These are phyloP conservation scores for Coleophora flavipennella DNA, from an alignment of 2,888 invertebrate genomes.

Conservation along the genomic window DNA sequence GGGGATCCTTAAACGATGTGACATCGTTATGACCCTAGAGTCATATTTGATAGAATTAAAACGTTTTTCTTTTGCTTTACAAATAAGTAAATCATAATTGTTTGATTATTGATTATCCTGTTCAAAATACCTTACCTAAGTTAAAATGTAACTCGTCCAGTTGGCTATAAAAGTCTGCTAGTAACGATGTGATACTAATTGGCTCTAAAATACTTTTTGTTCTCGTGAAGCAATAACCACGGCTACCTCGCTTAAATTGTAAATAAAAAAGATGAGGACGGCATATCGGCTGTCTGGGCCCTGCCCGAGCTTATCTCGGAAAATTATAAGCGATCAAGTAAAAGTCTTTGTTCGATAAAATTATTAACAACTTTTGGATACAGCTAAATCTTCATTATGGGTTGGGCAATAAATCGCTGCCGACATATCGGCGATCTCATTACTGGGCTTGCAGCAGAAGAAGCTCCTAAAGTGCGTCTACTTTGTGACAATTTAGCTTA, in stretches of 20 bases:
- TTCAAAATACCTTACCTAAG: too few species aligned
- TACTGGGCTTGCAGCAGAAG: constrained; percentile 28
- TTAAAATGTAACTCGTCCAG: too few species aligned
- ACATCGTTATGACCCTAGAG: too few species aligned
- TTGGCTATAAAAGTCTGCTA: background rate
- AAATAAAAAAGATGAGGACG: constrained; percentile 24
- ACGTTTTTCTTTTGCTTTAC: too few species aligned
- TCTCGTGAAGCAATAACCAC: background rate
- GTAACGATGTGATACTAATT: background rate
- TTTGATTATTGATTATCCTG: too few species aligned
- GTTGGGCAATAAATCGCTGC: constrained; percentile 45
- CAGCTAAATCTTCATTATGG: constrained; percentile 64
- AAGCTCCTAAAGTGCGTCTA: background rate
- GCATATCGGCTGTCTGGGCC: constrained; percentile 39
- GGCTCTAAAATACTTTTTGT: background rate
- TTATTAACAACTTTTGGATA: constrained; percentile 27
- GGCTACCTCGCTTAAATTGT: constrained; percentile 6
- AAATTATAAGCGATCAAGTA: constrained; percentile 46
- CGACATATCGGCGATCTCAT: constrained; percentile 51
- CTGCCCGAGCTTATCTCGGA: constrained; percentile 36
- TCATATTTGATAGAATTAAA: too few species aligned
- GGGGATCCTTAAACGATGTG: too few species aligned
- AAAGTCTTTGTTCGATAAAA: constrained; percentile 38
- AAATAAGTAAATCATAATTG: too few species aligned
- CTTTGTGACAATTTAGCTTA: background rate